Evolutionary conservation across 2,888 invertebrate genomes (phyloP), one percentile per base, ranked within the genome.

Genomic region (Phengaris arion): DNA sequence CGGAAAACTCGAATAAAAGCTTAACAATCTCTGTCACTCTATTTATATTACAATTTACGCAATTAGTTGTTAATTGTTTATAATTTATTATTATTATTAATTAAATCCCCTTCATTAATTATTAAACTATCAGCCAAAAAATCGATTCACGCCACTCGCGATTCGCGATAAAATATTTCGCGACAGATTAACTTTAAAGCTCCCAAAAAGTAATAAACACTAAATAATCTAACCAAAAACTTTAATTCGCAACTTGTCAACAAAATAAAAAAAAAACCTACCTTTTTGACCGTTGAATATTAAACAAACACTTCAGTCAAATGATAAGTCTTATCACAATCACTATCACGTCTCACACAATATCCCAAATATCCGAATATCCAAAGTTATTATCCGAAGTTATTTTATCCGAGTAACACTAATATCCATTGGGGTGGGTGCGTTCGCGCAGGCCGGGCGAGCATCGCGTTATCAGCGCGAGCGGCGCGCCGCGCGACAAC

Each of bases 381-480:
- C 81, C 82, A 76, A 75, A 79, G 81, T 82, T 87, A 89, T 48
- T 85, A 80, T 45, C 75, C 79, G 80, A 79, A 85, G 22, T 51
- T 46, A 74, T 74, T 54, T 8, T 85, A 80, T 64, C 75, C 79
- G 80, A 79, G 83, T 81, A 88, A 89, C 90, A 89, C 82, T 85
- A 89, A 86, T 88, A 91, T 91, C 89, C 91, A 92, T 90, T 89
- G 81, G 83, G 87, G 85, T 83, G 87, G 87, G 87, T 84, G 88
- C 92, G 91, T 92, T 91, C 89, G 92, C 90, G 87, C 92, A 86
- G 89, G 85, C 84, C 89, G 88, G 88, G 88, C 89, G 85, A 87
- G 91, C 93, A 90, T 92, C 92, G 91, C 92, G 92, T 93, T 93
- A 93, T 93, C 93, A 93, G 90, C 91, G 89, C 89, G 87, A 87